Evolutionary conservation across 2,113 vertebrate species (phyloP), one percentile per base, ranked within the genome.

Genomic region (Campylomormyrus numenius): DNA sequence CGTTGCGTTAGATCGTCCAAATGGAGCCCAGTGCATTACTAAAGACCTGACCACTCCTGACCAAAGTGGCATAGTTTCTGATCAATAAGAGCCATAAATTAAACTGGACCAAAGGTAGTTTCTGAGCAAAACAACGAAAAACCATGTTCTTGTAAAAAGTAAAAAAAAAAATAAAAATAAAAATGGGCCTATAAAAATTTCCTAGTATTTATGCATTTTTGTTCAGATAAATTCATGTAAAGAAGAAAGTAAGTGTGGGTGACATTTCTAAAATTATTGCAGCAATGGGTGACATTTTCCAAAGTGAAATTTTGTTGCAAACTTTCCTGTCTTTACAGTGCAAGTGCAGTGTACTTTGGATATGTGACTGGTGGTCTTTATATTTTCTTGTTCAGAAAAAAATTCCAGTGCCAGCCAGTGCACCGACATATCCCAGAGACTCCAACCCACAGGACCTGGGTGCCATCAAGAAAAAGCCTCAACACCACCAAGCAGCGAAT

Each of bases 311-410:
- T 80, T 80, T 19, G 35, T 13, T 19, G 15, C 7, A 42, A 80
- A 80, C 74, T 80, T 80, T 80, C 15, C 31, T 19, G 35, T 80
- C 35, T 39, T 80, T 80, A 42, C 5, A 19, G 5, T 80, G 70
- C 31, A 77, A 39, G 35, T 39, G 35, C 35, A 42, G 13, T 42
- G 3, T 42, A 17, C 3, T 77, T 39, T 17, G 62, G 8, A 13
- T 39, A 42, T 39, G 17, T 42, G 21, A 53, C 52, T 53, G 24
- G 83, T 85, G 39, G 45, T 85, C 24, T 85, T 85, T 85, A 39
- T 87, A 11, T 87, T 52, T 87, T 87, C 50, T 56, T 48, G 13
- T 35, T 35, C 85, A 87, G 85, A 56, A 53, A 53, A 56, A 87
- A 9, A 35, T 35, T 2, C 85, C 85, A 56, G 6, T 53, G 15